A percentile compares a stretch with the other conserved stretches of the same genome.
Evolutionary conservation across 2,888 invertebrate species (phyloP).

Genomic region (Diploptera punctata): DNA sequence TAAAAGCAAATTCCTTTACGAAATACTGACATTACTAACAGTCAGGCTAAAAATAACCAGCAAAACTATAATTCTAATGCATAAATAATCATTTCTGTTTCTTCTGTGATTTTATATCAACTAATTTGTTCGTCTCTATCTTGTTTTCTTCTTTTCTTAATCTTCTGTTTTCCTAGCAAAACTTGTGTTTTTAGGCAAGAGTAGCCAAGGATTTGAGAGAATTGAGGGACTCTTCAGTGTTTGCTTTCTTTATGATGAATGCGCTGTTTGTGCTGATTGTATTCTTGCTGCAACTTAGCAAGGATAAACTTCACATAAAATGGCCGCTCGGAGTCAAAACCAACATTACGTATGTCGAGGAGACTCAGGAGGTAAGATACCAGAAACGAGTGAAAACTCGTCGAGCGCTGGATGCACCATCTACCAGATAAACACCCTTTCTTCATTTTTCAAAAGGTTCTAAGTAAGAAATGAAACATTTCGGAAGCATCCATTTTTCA

Average conservation of each 20-base stretch:
- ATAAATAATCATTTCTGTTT: too few species aligned
- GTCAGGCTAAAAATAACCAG: too few species aligned
- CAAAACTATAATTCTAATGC: too few species aligned
- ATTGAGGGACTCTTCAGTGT: slow-evolving; percentile 70
- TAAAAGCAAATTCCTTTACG: too few species aligned
- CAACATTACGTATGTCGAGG: slow-evolving; percentile 58
- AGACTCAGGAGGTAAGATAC: slow-evolving; percentile 52
- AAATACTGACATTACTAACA: too few species aligned
- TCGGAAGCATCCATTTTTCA: too few species aligned
- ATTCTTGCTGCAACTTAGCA: slow-evolving; percentile 74
- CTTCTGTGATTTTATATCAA: too few species aligned
- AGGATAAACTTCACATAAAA: slow-evolving; percentile 69
- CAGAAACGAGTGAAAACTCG: not conserved
- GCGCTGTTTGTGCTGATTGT: slow-evolving; percentile 77
- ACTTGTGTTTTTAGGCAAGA: slow-evolving; percentile 48
- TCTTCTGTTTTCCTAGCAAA: not conserved
- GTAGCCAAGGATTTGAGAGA: slow-evolving; percentile 61
- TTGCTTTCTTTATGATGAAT: slow-evolving; percentile 78
- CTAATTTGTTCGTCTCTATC: too few species aligned
- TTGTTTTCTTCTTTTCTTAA: not conserved
- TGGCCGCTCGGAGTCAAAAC: slow-evolving; percentile 70
- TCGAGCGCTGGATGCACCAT: not conserved
- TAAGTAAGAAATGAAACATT: not conserved
- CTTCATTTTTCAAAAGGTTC: not conserved
- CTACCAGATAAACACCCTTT: not conserved